Conservation (phyloP, 2,797 vertebrate genomes). For the Triplophysa bombifrons region DNA sequence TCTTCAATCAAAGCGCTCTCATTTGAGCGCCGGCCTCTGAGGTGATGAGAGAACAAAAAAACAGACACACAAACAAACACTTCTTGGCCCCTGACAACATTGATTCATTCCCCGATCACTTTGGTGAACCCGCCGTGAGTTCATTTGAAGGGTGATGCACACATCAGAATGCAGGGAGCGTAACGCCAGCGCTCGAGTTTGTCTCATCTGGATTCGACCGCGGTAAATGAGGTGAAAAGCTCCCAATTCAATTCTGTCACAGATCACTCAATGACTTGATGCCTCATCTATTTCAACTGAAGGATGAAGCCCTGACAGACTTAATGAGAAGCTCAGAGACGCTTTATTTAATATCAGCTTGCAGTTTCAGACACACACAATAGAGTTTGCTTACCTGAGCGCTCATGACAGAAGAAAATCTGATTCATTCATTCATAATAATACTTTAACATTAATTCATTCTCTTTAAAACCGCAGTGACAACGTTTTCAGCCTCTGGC, state of each 20-base stretch:
- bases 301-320: conserved; percentile 9
- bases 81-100: conserved; percentile 14
- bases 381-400: not conserved
- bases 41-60: conserved; percentile 26
- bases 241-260: conserved; percentile 43
- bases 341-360: not conserved
- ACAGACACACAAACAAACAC: conserved; percentile 35
- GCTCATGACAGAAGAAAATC: not conserved
- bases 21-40: not conserved
- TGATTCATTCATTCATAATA: not conserved
- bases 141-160: conserved; percentile 46
- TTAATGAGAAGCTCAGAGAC: conserved; percentile 18
- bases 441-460: too few species aligned
- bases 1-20: too few species aligned
- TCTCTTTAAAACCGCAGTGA: too few species aligned
- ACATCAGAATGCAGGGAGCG: conserved; percentile 46
- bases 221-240: conserved; percentile 45
- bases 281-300: conserved; percentile 29
- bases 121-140: conserved; percentile 19
- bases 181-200: not conserved
- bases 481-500: too few species aligned
- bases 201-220: conserved; percentile 36
- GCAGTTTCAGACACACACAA: conserved; percentile 4
- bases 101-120: conserved; percentile 47
- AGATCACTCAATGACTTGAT: conserved; percentile 45